These are phyloP conservation scores for Synergus umbraculus DNA, from an alignment of 2,888 invertebrate genomes.

Conservation along the genomic window DNA sequence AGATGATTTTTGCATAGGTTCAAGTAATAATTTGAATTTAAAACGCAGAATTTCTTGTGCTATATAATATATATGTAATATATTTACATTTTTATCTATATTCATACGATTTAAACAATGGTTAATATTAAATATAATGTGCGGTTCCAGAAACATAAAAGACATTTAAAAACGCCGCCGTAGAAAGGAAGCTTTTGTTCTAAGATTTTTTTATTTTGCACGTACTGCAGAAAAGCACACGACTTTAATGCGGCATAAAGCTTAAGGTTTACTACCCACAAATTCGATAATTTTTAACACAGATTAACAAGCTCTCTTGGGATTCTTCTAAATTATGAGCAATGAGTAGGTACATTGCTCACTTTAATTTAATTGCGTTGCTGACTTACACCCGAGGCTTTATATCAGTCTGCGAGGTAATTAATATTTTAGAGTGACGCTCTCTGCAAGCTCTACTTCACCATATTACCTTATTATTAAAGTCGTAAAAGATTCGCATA, in stretches of 20 bases:
- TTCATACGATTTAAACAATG: not conserved
- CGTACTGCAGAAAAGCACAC: not conserved
- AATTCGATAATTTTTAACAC: constrained; percentile 47
- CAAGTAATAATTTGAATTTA: not conserved
- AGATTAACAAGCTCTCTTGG: constrained; percentile 51
- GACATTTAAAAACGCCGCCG: too few relatives aligned
- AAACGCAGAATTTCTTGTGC: not conserved
- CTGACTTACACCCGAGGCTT: constrained; percentile 52
- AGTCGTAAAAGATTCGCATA: not conserved
- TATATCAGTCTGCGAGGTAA: constrained; percentile 51
- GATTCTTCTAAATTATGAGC: constrained; percentile 54
- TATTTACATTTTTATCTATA: too few relatives aligned
- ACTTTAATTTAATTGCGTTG: constrained; percentile 54
- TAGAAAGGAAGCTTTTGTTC: too few relatives aligned
- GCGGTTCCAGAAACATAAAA: not conserved
- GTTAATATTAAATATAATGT: not conserved
- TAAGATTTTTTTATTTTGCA: not conserved
- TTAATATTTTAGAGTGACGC: constrained; percentile 57
- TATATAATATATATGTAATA: too few relatives aligned
- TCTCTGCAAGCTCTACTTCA: constrained; percentile 21
- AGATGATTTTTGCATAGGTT: too few relatives aligned
- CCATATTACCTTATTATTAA: not conserved
- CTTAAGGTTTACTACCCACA: constrained; percentile 11
- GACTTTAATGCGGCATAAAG: not conserved
- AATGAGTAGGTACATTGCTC: constrained; percentile 52